Evolutionary conservation across 1,140 invertebrate genomes (phyloP).

Genomic region (Camponotus pennsylvanicus): DNA sequence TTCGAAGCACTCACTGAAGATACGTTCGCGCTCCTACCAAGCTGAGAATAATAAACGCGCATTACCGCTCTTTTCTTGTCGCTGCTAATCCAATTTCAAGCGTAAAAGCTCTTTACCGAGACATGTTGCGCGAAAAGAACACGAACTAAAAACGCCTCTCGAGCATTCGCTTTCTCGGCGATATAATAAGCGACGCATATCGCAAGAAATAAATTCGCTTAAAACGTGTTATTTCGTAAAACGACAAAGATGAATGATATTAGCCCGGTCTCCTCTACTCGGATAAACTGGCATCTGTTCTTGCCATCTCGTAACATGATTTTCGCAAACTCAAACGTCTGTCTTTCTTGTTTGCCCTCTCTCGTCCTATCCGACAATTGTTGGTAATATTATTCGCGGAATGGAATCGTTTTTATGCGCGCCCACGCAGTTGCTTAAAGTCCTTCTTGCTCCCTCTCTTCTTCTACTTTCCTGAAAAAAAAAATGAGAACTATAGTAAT

Average conservation of each 20-base stretch:
- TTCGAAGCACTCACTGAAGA: neutral
- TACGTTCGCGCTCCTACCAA: neutral
- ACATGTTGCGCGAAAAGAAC: slow-evolving; percentile 43
- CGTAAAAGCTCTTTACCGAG: slow-evolving; percentile 55
- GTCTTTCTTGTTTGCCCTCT: slow-evolving; percentile 7
- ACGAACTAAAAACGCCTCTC: slow-evolving; percentile 36
- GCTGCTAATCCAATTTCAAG: slow-evolving; percentile 49
- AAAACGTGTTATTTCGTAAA: slow-evolving; percentile 28
- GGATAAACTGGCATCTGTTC: slow-evolving; percentile 32
- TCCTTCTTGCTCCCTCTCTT: neutral
- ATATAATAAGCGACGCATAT: slow-evolving; percentile 44
- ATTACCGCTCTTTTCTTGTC: slow-evolving; percentile 47
- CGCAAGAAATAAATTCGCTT: slow-evolving; percentile 57
- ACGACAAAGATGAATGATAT: slow-evolving; percentile 45
- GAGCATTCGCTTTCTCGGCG: slow-evolving; percentile 19
- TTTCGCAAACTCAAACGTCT: slow-evolving; percentile 18
- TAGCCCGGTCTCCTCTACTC: neutral
- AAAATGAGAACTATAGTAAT: slow-evolving; percentile 13
- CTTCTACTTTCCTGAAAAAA: neutral
- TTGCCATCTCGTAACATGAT: slow-evolving; percentile 29
- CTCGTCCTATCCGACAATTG: neutral
- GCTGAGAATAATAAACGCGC: slow-evolving; percentile 49
- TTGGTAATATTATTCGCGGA: slow-evolving; percentile 56
- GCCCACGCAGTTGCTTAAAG: neutral
- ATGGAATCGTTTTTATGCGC: slow-evolving; percentile 57